Evolutionary conservation across 2,797 vertebrate species (phyloP), one percentile per base, ranked within the genome.

Genomic region (Carapus acus): DNA sequence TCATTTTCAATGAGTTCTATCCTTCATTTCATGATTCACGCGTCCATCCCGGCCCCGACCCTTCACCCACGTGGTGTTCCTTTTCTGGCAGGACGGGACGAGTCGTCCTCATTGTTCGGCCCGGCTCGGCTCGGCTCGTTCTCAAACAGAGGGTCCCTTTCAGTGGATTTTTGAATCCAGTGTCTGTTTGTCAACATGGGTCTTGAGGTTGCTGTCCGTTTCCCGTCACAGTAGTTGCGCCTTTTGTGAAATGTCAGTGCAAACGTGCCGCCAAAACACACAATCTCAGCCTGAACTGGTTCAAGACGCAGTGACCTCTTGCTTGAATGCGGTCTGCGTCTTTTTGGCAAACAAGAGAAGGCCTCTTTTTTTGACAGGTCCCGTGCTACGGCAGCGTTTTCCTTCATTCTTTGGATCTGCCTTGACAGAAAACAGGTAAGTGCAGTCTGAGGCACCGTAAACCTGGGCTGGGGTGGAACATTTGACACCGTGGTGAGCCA

Each of bases 381-480:
- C 31, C 51, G 65, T 62, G 76, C 75, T 65, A 62, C 40, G 29
- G 46, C 42, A 55, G 56, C 27, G n/a, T 49, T 62, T 69, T 85
- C 71, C 76, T 81, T 85, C 77, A 81, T 80, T 76, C 62, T 83
- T 80, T 78, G 69, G 65, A 76, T 76, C 45, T 54, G 36, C 49
- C 62, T 58, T 48, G 46, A 54, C 55, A 58, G 57, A 56, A 49
- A 73, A 67, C 69, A 47, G 70, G 70, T 77, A 73, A 77, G 78
- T 71, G 29, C 68, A 79, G 79, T 86, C 72, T 89, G 94, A 97
- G 93, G 93, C 93, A 94, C 92, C 34, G 40, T 84, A 86, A n/a
- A n/a, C n/a, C n/a, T 83, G 67, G 73, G 29, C 1, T 67, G 49
- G 57, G 59, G 54, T 54, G 15, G 54, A 68, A 46, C 24, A 27